phyloP scores from a whole-genome alignment of 2,113 vertebrate genomes.

The Taxidea taxus region DNA sequence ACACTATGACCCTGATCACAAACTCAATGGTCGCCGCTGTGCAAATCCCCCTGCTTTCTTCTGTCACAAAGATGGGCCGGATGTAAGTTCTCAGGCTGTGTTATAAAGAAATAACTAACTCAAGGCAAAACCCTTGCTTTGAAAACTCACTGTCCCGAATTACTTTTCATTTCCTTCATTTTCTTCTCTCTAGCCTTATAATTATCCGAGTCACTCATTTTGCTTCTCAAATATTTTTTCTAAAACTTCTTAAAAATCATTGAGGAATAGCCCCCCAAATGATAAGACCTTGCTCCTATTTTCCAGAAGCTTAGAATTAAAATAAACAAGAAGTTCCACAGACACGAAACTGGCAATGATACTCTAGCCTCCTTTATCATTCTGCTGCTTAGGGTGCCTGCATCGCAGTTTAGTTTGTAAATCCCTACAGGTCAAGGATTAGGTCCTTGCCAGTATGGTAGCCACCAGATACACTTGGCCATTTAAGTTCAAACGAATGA shows the following conservation, averaged over 20 bases:
- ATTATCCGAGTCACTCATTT: not conserved
- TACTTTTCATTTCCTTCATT: not conserved
- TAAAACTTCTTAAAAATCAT: not conserved
- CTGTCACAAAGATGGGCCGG: not conserved
- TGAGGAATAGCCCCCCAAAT: not conserved
- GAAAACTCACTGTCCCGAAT: not conserved
- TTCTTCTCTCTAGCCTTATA: not conserved
- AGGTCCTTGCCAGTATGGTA: not conserved
- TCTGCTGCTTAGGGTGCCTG: rapidly evolving
- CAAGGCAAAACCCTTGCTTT: not conserved
- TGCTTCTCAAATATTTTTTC: not conserved
- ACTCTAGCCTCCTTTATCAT: not conserved
- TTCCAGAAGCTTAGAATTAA: not conserved
- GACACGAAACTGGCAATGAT: not conserved
- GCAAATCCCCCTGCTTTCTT: not conserved
- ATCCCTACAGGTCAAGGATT: not conserved
- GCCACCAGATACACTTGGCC: not conserved
- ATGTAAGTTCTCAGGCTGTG: not conserved
- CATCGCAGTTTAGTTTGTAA: not conserved
- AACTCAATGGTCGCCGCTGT: not conserved
- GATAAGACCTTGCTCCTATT: not conserved
- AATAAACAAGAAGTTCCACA: not conserved
- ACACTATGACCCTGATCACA: rapidly evolving
- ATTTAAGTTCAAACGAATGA: not conserved
- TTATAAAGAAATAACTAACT: not conserved